phyloP scores from a whole-genome alignment of 1,140 invertebrate species.

The Drosophila seguyi region DNA sequence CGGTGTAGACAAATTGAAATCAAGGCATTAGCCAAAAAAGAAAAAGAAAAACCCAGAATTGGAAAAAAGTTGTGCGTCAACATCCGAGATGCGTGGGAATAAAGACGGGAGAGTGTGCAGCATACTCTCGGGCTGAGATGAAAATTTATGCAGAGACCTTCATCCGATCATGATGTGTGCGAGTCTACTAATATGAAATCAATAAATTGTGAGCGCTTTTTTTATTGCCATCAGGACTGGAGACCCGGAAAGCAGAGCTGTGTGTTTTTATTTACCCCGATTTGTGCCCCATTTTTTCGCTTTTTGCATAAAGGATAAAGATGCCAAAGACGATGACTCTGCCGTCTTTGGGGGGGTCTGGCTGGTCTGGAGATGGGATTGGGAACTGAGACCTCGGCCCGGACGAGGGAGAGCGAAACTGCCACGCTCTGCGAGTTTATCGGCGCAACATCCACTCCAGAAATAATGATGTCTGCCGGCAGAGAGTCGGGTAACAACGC shows the following conservation, averaged over 20 bases:
- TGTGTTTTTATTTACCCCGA: slow-evolving; percentile 72
- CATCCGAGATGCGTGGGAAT: slow-evolving; percentile 29
- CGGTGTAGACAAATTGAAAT: slow-evolving; percentile 65
- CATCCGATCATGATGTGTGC: slow-evolving; percentile 35
- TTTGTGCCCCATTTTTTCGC: slow-evolving; percentile 60
- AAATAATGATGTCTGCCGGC: slow-evolving; percentile 76
- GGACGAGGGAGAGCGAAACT: slow-evolving; percentile 35
- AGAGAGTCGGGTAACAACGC: slow-evolving; percentile 44
- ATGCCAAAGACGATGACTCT: slow-evolving; percentile 55
- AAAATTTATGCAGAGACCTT: slow-evolving; percentile 61
- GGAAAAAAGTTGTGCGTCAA: slow-evolving; percentile 21
- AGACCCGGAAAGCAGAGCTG: slow-evolving; percentile 23
- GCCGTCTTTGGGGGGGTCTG: slow-evolving; percentile 21
- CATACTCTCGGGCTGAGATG: slow-evolving; percentile 65
- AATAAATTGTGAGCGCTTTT: slow-evolving; percentile 73
- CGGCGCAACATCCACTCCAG: slow-evolving; percentile 69
- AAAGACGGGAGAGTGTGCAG: slow-evolving; percentile 48
- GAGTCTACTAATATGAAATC: slow-evolving; percentile 75
- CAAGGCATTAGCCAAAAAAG: slow-evolving; percentile 65
- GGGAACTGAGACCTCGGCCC: neutral
- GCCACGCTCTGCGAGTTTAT: slow-evolving; percentile 76
- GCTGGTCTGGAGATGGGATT: slow-evolving; percentile 13
- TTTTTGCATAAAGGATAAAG: slow-evolving; percentile 77
- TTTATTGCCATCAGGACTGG: slow-evolving; percentile 55
- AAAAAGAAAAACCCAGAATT: slow-evolving; percentile 11